phyloP scores from a whole-genome alignment of 2,113 vertebrate genomes.

The Conger conger region DNA sequence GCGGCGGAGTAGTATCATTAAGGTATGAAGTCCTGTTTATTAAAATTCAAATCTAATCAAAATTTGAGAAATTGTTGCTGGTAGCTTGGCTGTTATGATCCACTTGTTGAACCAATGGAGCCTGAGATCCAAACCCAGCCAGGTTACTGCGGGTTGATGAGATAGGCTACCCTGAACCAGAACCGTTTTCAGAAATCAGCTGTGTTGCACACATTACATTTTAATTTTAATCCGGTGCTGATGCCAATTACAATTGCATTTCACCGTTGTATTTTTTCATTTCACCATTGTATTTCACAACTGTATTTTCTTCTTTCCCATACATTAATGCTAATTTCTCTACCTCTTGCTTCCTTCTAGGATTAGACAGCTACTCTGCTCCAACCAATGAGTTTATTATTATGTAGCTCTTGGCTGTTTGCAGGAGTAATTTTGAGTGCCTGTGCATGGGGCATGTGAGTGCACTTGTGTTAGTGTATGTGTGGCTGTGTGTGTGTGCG shows the following conservation, averaged over 20 bases:
- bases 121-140: too few species aligned
- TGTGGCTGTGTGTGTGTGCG: background rate
- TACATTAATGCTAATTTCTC: background rate
- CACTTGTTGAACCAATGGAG: too few species aligned
- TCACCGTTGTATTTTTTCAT: background rate
- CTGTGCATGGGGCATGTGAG: background rate
- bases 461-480: background rate
- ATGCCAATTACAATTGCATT: too few species aligned
- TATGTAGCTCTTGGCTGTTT: background rate
- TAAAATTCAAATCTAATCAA: too few species aligned
- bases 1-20: slow-evolving; percentile 94
- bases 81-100: too few species aligned
- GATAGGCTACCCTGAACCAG: too few species aligned
- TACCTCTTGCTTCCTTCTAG: background rate
- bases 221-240: too few species aligned
- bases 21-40: slow-evolving; percentile 66
- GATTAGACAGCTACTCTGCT: background rate
- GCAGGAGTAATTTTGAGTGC: background rate
- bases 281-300: background rate
- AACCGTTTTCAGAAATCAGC: too few species aligned
- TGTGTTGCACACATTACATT: too few species aligned
- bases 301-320: background rate
- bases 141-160: too few species aligned
- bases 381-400: background rate
- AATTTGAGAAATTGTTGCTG: background rate